Percentiles rank a stretch among this genome's conserved stretches.
phyloP scores from a whole-genome alignment of 2,797 vertebrate species.

The Steatocranus sp. region DNA sequence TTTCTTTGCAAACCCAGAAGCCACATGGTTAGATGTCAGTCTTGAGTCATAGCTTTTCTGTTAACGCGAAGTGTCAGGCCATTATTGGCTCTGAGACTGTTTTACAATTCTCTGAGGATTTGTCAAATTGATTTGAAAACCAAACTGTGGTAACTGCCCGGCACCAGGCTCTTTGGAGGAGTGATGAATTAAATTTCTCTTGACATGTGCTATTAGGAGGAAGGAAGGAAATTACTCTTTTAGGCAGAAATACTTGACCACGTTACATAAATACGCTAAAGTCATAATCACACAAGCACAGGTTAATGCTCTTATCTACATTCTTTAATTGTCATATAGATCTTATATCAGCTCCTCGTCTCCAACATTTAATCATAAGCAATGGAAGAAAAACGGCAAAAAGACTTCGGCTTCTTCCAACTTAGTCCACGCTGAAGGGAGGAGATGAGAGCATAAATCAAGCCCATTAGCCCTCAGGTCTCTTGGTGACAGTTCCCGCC shows the following conservation, averaged over 20 bases:
- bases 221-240: conserved; percentile 3
- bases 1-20: conserved; percentile 32
- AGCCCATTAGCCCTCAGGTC: conserved; percentile 53
- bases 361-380: background rate
- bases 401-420: conserved; percentile 20
- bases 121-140: conserved; percentile 76
- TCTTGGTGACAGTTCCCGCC: conserved; percentile 69
- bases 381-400: background rate
- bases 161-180: conserved; percentile 6
- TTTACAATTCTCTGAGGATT: conserved; percentile 56
- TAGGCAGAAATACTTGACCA: background rate
- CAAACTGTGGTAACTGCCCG: conserved; percentile 49
- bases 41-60: conserved; percentile 21
- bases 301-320: background rate
- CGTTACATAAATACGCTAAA: conserved; percentile 10
- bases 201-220: conserved; percentile 39
- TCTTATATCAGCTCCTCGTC: background rate
- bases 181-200: conserved; percentile 51
- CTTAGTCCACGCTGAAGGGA: conserved; percentile 39
- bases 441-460: conserved; percentile 70
- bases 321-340: background rate
- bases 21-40: conserved; percentile 38
- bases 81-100: conserved; percentile 62
- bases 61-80: conserved; percentile 57
- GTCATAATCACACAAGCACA: background rate